phyloP scores from a whole-genome alignment of 92 coral and sea anemone species.

The Palythoa grandiflora region DNA sequence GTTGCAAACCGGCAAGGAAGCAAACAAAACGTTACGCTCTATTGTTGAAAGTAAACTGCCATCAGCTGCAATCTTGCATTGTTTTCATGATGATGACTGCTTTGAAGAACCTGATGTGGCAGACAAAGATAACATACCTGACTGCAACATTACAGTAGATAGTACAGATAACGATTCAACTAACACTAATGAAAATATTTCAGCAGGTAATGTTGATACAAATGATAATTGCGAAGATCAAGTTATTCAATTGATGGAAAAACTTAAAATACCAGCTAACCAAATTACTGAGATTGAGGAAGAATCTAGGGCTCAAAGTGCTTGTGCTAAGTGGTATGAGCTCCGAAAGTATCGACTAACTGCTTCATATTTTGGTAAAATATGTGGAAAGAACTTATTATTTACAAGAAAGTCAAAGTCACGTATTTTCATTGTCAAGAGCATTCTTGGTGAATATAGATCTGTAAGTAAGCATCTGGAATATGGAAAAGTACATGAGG shows the following conservation, averaged over 20 bases:
- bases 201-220: conserved; percentile 10
- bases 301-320: conserved; percentile 15
- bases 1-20: conserved; percentile 9
- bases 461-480: not conserved
- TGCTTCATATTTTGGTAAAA: conserved; percentile 24
- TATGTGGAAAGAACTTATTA: conserved; percentile 19
- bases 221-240: not conserved
- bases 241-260: not conserved
- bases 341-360: conserved; percentile 12
- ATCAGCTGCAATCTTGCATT: conserved; percentile 13
- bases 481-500: not conserved
- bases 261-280: conserved; percentile 8
- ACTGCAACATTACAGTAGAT: conserved; percentile 5
- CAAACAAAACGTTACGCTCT: conserved; percentile 1
- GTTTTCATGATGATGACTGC: conserved; percentile 2
- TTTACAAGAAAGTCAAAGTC: conserved; percentile 21
- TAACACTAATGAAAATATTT: conserved; percentile 4
- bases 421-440: conserved; percentile 28
- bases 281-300: conserved; percentile 22
- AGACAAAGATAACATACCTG: conserved; percentile 1
- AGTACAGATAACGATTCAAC: not conserved
- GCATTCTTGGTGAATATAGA: conserved; percentile 16
- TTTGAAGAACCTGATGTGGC: conserved; percentile 8
- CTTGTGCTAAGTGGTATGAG: not conserved
- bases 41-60: conserved; percentile 8